phyloP scores from a whole-genome alignment of 2,888 invertebrate species.

The Timema podura region DNA sequence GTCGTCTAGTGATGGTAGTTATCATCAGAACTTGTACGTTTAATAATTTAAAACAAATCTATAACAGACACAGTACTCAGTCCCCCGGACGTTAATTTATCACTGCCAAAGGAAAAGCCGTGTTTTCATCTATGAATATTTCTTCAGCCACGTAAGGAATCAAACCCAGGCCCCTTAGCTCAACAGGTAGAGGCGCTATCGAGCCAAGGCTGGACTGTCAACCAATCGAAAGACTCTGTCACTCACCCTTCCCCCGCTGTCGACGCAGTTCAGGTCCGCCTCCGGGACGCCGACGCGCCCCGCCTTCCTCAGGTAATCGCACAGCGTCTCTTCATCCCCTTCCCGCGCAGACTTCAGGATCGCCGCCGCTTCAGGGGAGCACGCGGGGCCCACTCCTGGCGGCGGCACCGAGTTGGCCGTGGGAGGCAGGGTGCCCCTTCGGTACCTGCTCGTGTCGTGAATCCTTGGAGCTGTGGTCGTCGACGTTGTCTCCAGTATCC shows the following conservation, averaged over 20 bases:
- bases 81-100: too few species aligned
- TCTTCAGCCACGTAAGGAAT: too few species aligned
- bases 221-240: conserved; percentile 25
- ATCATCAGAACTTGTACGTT: too few species aligned
- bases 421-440: conserved; percentile 30
- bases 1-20: too few species aligned
- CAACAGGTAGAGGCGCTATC: too few species aligned
- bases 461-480: conserved; percentile 11
- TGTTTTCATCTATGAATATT: too few species aligned
- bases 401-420: conserved; percentile 24
- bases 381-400: conserved; percentile 16
- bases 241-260: conserved; percentile 57
- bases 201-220: too few species aligned
- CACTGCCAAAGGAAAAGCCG: too few species aligned
- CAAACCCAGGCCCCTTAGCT: too few species aligned
- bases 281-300: conserved; percentile 42
- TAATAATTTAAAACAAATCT: too few species aligned
- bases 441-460: conserved; percentile 29
- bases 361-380: conserved; percentile 32
- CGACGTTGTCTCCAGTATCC: conserved; percentile 17
- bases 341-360: conserved; percentile 53
- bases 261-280: conserved; percentile 52
- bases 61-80: too few species aligned
- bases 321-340: conserved; percentile 49
- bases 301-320: conserved; percentile 27